These are phyloP conservation scores for Andrena fulva DNA, from an alignment of 2,888 invertebrate species.

Conservation along the genomic window DNA sequence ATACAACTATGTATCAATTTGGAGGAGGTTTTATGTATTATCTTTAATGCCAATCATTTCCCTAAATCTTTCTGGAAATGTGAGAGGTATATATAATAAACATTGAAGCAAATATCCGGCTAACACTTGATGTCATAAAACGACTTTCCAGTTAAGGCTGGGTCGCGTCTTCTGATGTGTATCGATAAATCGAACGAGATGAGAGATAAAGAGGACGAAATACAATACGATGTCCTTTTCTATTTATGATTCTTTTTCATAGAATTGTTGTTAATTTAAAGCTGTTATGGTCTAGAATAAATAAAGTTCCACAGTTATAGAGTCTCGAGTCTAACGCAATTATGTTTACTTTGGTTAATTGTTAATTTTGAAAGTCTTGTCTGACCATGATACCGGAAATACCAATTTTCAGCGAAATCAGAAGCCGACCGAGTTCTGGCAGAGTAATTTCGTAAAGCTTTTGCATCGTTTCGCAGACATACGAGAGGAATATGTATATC, in stretches of 20 bases:
- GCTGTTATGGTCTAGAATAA: neutral
- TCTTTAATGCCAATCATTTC: neutral
- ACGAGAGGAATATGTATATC: constrained; percentile 48
- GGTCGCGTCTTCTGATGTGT: neutral
- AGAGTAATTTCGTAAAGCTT: constrained; percentile 44
- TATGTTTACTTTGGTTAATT: neutral
- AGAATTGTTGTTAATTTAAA: neutral
- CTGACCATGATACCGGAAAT: neutral
- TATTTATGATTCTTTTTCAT: neutral
- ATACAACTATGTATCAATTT: neutral
- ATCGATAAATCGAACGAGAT: constrained; percentile 31
- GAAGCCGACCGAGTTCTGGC: neutral
- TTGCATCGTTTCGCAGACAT: constrained; percentile 36
- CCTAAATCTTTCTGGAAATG: neutral
- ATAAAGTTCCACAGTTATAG: neutral
- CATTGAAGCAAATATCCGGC: neutral
- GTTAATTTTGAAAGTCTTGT: neutral
- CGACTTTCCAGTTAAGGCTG: neutral
- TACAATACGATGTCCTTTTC: neutral
- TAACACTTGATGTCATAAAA: constrained; percentile 4
- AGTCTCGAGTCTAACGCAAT: neutral
- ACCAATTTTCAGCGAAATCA: constrained; percentile 40
- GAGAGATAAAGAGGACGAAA: neutral
- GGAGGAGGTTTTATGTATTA: neutral
- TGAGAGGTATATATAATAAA: neutral